Evolutionary conservation across 1,140 invertebrate species (phyloP).

Genomic region (Panagrolaimus sp.): DNA sequence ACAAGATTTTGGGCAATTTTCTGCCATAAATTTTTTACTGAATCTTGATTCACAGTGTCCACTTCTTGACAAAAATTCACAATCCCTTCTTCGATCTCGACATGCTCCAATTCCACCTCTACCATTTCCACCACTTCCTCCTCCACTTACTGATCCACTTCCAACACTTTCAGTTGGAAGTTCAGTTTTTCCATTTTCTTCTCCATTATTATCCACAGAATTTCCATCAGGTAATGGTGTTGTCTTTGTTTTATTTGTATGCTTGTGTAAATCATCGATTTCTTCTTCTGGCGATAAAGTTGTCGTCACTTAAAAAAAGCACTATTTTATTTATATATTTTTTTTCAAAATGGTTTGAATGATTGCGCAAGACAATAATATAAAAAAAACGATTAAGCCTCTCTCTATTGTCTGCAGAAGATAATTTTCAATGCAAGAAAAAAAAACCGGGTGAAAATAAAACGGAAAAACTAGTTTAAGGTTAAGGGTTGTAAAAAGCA

Average conservation of each 20-base stretch:
- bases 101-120: background rate
- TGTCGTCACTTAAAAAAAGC: background rate
- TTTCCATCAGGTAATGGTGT: background rate
- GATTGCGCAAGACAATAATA: too few relatives aligned
- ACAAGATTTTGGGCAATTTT: conserved; percentile 41
- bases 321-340: background rate
- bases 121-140: background rate
- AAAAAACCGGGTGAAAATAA: background rate
- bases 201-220: conserved; percentile 16
- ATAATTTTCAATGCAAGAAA: too few relatives aligned
- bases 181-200: conserved; percentile 12
- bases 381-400: too few relatives aligned
- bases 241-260: background rate
- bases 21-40: conserved; percentile 38
- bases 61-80: conserved; percentile 34
- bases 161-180: conserved; percentile 20
- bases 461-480: conserved; percentile 1
- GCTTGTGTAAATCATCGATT: conserved; percentile 1
- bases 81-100: conserved; percentile 36
- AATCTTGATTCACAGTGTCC: conserved; percentile 44
- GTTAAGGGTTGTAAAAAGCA: background rate
- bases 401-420: too few relatives aligned
- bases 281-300: conserved; percentile 11
- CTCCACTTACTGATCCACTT: background rate
- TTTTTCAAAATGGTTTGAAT: too few relatives aligned